Conservation (phyloP, 2,113 vertebrate species). For the Passer domesticus region DNA sequence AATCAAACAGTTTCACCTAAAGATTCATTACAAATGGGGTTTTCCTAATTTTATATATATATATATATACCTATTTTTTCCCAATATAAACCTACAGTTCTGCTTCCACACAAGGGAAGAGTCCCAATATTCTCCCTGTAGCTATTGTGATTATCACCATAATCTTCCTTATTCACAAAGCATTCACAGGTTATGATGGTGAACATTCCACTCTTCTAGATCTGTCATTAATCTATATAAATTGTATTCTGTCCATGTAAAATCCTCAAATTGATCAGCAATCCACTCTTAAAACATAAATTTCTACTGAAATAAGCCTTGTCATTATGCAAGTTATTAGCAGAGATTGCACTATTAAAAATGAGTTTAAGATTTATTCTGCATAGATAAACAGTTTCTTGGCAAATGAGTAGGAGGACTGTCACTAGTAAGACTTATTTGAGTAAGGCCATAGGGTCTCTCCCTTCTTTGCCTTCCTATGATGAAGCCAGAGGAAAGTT, state of each 20-base stretch:
- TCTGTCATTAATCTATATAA: not conserved
- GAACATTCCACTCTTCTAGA: not conserved
- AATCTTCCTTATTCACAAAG: not conserved
- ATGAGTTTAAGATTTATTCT: not conserved
- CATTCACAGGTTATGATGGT: not conserved
- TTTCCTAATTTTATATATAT: not conserved
- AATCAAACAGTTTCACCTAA: not conserved
- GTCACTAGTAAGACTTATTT: not conserved
- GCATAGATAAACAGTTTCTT: constrained; percentile 13
- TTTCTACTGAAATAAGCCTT: not conserved
- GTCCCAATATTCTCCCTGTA: not conserved
- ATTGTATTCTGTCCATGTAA: not conserved
- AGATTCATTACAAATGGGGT: not conserved
- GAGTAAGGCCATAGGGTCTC: not conserved
- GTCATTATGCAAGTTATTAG: constrained; percentile 8
- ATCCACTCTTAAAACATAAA: not conserved
- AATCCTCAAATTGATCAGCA: not conserved
- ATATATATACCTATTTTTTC: not conserved
- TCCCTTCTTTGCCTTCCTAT: not conserved
- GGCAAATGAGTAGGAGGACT: not conserved
- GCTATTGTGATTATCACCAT: not conserved
- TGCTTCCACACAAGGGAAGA: not conserved
- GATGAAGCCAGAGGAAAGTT: constrained; percentile 42
- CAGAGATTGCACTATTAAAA: not conserved
- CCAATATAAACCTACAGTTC: not conserved